Evolutionary conservation across 2,797 vertebrate genomes (phyloP).

Genomic region (Chiloscyllium punctatum): DNA sequence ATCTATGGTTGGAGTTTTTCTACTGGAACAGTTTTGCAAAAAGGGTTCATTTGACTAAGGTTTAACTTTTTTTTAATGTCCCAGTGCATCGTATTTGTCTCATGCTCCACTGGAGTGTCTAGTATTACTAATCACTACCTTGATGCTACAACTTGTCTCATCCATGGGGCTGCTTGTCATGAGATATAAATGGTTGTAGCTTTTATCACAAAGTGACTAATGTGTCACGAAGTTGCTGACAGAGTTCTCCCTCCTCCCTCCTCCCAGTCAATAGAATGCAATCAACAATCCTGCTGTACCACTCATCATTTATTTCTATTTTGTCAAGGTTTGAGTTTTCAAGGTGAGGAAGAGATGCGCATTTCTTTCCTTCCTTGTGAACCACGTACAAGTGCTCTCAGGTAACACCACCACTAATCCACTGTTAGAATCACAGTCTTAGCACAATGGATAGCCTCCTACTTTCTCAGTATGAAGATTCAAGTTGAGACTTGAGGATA

Average conservation of each 20-base stretch:
- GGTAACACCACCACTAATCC: background rate
- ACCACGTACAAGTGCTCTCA: background rate
- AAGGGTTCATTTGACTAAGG: background rate
- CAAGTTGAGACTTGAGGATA: background rate
- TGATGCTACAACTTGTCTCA: background rate
- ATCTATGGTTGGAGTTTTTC: background rate
- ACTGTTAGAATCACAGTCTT: background rate
- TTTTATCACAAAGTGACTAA: background rate
- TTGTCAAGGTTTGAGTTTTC: background rate
- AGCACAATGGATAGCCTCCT: background rate
- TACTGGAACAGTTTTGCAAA: background rate
- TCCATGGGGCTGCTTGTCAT: slow-evolving; percentile 1
- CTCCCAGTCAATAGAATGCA: background rate
- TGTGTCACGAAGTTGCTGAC: slow-evolving; percentile 17
- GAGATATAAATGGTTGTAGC: slow-evolving; percentile 2
- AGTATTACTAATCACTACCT: background rate
- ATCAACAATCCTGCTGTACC: background rate
- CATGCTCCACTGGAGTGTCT: background rate
- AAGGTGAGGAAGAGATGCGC: background rate
- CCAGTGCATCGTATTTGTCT: background rate
- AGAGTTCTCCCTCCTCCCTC: background rate
- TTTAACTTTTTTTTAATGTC: background rate
- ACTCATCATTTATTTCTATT: background rate
- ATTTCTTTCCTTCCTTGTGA: background rate
- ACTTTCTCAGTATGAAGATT: background rate